These are phyloP conservation scores for Orycteropus afer DNA, from an alignment of 2,113 vertebrate genomes.

Conservation along the genomic window DNA sequence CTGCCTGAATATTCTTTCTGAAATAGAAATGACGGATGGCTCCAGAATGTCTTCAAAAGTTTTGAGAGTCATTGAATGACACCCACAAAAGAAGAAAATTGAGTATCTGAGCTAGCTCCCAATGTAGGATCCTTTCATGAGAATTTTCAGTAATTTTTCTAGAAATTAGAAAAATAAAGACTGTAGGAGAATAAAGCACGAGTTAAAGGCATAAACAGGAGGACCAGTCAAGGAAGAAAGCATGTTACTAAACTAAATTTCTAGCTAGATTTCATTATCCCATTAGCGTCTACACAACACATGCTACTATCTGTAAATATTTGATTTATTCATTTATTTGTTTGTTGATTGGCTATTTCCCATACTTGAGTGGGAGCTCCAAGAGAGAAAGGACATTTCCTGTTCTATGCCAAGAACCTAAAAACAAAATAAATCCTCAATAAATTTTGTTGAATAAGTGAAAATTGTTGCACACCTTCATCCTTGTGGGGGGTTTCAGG, in stretches of 20 bases:
- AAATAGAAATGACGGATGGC: not conserved
- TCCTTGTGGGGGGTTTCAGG: not conserved
- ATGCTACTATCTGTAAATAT: constrained; percentile 5
- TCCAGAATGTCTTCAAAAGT: constrained; percentile 15
- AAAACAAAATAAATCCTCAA: constrained; percentile 8
- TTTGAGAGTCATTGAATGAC: not conserved
- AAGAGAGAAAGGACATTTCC: not conserved
- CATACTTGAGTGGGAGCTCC: not conserved
- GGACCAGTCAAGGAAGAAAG: not conserved
- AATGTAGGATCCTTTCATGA: not conserved
- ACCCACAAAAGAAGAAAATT: constrained; percentile 38
- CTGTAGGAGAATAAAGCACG: not conserved
- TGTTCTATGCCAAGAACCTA: not conserved
- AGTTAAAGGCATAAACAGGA: not conserved
- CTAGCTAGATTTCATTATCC: constrained; percentile 37
- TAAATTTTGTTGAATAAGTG: not conserved
- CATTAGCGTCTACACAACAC: not conserved
- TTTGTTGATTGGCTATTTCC: not conserved
- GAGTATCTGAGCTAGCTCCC: not conserved
- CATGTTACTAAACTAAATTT: constrained; percentile 9
- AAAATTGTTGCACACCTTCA: not conserved
- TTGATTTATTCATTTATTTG: constrained; percentile 46
- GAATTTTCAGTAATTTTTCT: not conserved
- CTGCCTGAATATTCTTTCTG: not conserved
- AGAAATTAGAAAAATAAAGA: constrained; percentile 34